Evolutionary conservation across 2,888 invertebrate species (phyloP), one percentile per base, ranked within the genome.

Genomic region (Cartodere bifasciata): DNA sequence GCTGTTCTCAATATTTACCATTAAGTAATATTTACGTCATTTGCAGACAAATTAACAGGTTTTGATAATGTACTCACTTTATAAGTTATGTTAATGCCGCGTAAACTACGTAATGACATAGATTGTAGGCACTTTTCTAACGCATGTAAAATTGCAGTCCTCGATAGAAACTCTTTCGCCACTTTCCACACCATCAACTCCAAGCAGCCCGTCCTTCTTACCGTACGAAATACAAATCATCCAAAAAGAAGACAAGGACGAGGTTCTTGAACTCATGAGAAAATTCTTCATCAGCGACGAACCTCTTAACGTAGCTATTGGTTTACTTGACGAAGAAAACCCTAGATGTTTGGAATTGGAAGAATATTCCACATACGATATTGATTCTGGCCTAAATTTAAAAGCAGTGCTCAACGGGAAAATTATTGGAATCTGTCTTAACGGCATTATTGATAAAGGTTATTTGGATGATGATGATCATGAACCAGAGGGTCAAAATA

Each of bases 211-310:
- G 9, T 31, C 47, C 13, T n/a, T n/a, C n/a, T n/a, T n/a, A n/a
- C n/a, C n/a, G n/a, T 68, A 63, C 50, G 56, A 60, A 23, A 60
- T 70, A 31, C 49, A 58, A 24, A 43, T 53, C 4, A 57, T 68
- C 20, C 56, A 54, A 10, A 56, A 61, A 11, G 53, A 61, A 5
- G 67, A 70, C 44, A 51, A 53, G 31, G 58, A 62, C 11, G 50
- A 50, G 28, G 68, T 74, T 48, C 59, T 74, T 10, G 54, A 60
- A 20, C 68, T 70, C 45, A 50, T 71, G 4, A 53, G 58, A 40
- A 67, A 67, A 35, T 77, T 72, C 53, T 80, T 80, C 66, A 79
- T 77, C 62, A 68, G 67, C 16, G 79, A 80, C 45, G 80, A 80
- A 46, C 80, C 80, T 0, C 62, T 80, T 42, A 80, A 80, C 56